These are phyloP conservation scores for Agelaius phoeniceus DNA, from an alignment of 2,113 vertebrate genomes.

Conservation along the genomic window DNA sequence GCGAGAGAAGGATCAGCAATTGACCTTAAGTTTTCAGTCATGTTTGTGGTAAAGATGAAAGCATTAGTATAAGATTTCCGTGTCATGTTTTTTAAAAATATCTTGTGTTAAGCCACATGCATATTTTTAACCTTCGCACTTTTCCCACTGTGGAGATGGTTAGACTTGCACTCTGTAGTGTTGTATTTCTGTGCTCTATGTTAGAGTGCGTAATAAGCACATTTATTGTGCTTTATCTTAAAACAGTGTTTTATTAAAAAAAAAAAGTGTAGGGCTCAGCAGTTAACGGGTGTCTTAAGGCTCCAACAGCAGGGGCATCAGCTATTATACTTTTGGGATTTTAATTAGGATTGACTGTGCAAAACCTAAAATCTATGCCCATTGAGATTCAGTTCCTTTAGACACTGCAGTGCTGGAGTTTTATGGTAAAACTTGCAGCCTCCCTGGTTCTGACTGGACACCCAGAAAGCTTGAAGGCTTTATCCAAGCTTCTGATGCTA, in stretches of 20 bases:
- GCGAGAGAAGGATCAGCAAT: slow-evolving; percentile 21
- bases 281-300: slow-evolving; percentile 9
- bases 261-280: slow-evolving; percentile 28
- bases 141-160: slow-evolving; percentile 64
- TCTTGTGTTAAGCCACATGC: slow-evolving; percentile 41
- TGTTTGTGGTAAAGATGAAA: background rate
- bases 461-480: background rate
- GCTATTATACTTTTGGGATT: background rate
- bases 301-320: slow-evolving; percentile 27
- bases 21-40: slow-evolving; percentile 21
- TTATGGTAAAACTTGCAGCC: background rate
- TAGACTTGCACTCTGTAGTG: slow-evolving; percentile 74
- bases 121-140: slow-evolving; percentile 45
- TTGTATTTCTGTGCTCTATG: slow-evolving; percentile 90
- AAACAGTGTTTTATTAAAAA: slow-evolving; percentile 72
- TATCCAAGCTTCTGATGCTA: background rate
- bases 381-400: background rate
- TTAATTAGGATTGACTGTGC: background rate
- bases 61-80: background rate
- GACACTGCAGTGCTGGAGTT: slow-evolving; percentile 12
- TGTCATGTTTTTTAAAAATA: slow-evolving; percentile 40
- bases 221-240: slow-evolving; percentile 84
- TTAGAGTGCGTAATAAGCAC: slow-evolving; percentile 95
- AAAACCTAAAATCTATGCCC: background rate
- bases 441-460: slow-evolving; percentile 10